phyloP scores from a whole-genome alignment of 53 echinoderm and acorn worm genomes.

The Apostichopus leukothele region DNA sequence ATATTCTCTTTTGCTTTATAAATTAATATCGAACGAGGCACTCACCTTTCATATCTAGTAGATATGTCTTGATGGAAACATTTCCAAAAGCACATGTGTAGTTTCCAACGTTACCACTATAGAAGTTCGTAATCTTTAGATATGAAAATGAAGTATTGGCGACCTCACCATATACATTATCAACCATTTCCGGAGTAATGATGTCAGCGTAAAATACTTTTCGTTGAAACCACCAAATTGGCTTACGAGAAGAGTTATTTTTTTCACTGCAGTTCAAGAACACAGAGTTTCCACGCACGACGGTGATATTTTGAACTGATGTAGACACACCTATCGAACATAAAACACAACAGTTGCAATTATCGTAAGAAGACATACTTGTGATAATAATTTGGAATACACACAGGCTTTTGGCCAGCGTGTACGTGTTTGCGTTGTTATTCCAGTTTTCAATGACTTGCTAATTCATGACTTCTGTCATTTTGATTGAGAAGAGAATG shows the following conservation, averaged over 20 bases:
- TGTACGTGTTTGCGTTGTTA: no score
- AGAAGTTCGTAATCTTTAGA: slow-evolving; percentile 6
- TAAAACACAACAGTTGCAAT: no score
- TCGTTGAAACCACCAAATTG: neutral
- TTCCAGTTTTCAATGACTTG: neutral
- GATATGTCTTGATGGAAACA: neutral
- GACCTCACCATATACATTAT: neutral
- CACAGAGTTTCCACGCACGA: slow-evolving; percentile 8
- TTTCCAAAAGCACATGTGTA: neutral
- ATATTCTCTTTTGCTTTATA: no score
- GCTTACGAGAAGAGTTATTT: neutral
- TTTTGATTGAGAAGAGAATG: no score
- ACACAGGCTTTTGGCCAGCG: no score
- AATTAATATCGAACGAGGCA: neutral
- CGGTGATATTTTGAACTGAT: neutral
- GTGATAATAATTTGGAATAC: no score
- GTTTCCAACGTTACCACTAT: neutral
- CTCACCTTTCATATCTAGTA: neutral
- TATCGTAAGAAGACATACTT: no score
- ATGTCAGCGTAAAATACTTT: neutral
- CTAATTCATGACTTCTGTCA: no score
- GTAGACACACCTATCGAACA: no score
- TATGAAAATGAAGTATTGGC: neutral
- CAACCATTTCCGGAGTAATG: neutral
- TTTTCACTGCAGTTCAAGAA: neutral